Percentiles rank a stretch among this genome's conserved stretches.
Evolutionary conservation across 1,140 invertebrate species (phyloP).

Genomic region (Nasonia giraulti): DNA sequence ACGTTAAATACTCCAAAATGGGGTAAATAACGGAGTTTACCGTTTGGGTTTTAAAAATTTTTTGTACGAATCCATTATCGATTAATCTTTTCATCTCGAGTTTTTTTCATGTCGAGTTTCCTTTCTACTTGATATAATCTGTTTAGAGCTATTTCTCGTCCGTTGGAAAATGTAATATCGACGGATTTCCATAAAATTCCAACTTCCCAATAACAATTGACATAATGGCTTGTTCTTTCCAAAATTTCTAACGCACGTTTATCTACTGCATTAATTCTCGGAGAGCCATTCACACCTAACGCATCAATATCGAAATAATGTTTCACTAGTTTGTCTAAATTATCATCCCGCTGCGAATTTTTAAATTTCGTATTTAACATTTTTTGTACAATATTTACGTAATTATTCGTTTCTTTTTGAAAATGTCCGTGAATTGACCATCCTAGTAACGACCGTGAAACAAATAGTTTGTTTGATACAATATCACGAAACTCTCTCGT

Average conservation of each 20-base stretch:
- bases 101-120: neutral
- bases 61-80: too few relatives aligned
- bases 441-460: neutral
- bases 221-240: constrained; percentile 6
- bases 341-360: too few relatives aligned
- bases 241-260: constrained; percentile 15
- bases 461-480: neutral
- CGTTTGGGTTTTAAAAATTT: too few relatives aligned
- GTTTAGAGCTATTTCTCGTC: too few relatives aligned
- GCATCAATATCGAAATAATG: constrained; percentile 23
- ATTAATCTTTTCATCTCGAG: too few relatives aligned
- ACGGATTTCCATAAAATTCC: constrained; percentile 44
- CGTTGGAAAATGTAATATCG: too few relatives aligned
- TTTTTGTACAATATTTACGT: too few relatives aligned
- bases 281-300: neutral
- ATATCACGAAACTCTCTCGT: neutral
- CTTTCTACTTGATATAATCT: constrained; percentile 34
- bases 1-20: constrained; percentile 38
- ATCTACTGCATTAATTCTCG: neutral
- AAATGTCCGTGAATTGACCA: constrained; percentile 16
- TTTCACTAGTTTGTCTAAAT: too few relatives aligned
- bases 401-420: neutral
- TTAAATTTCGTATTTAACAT: too few relatives aligned
- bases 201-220: constrained; percentile 40
- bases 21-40: too few relatives aligned